phyloP scores from a whole-genome alignment of 37 sponge, comb jelly and placozoan genomes.

The Agelas oroides region DNA sequence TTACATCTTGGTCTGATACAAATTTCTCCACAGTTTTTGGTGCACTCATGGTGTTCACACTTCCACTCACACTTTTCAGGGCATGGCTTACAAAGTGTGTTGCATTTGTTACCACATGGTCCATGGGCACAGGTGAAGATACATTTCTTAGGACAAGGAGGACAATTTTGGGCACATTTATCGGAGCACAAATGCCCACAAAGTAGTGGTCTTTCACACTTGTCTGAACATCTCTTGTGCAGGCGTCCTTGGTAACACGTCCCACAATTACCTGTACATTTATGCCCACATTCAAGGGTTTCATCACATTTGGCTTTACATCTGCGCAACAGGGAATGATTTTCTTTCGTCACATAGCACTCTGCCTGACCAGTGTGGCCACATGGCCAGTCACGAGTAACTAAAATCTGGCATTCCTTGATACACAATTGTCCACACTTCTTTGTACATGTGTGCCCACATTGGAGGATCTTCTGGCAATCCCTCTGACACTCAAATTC shows the following conservation, averaged over 20 bases:
- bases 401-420: neutral
- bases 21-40: constrained; percentile 14
- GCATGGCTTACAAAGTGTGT: constrained; percentile 7
- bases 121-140: constrained; percentile 20
- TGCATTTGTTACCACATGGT: constrained; percentile 20
- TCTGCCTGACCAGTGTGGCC: neutral
- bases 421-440: constrained; percentile 10
- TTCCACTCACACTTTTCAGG: constrained; percentile 23
- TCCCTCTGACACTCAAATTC: constrained; percentile 26
- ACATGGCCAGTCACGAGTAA: constrained; percentile 7
- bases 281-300: constrained; percentile 1
- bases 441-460: constrained; percentile 19
- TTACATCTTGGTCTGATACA: constrained; percentile 31
- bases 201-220: constrained; percentile 17
- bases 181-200: constrained; percentile 59
- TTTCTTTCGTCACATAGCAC: constrained; percentile 18
- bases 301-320: neutral
- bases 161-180: constrained; percentile 36
- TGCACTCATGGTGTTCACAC: constrained; percentile 34
- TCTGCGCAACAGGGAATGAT: neutral
- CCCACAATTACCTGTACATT: constrained; percentile 19
- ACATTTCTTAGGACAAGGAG: constrained; percentile 26
- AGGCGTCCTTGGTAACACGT: constrained; percentile 22
- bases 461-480: constrained; percentile 26
- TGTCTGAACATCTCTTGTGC: constrained; percentile 23